Evolutionary conservation across 1,140 invertebrate species (phyloP).

Genomic region (Nasonia giraulti): DNA sequence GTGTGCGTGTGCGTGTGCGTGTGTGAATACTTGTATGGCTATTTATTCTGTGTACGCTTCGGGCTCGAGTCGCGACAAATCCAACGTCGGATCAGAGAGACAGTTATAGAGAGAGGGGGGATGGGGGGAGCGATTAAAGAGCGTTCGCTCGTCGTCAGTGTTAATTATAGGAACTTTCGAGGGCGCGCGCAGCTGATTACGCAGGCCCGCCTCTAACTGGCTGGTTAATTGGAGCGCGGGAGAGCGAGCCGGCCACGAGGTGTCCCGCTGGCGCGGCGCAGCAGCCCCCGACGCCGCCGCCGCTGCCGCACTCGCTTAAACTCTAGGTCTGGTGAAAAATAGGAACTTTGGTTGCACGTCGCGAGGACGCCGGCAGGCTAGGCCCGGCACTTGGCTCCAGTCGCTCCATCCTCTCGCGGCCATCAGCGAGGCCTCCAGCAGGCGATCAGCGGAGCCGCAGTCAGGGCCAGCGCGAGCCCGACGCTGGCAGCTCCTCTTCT

Average conservation of each 20-base stretch:
- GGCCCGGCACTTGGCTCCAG: constrained; percentile 22
- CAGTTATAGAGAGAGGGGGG: too few species aligned
- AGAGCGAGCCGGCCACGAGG: not conserved
- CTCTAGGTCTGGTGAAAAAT: constrained; percentile 68
- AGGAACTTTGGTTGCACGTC: constrained; percentile 73
- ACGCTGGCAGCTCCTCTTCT: not conserved
- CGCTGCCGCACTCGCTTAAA: constrained; percentile 37
- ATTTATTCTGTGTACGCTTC: too few species aligned
- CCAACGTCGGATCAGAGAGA: too few species aligned
- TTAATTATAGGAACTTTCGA: constrained; percentile 70
- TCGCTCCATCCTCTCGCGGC: not conserved
- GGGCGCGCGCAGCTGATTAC: constrained; percentile 73
- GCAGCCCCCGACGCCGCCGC: not conserved
- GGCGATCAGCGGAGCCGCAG: not conserved
- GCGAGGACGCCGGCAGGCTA: not conserved
- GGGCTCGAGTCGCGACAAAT: too few species aligned
- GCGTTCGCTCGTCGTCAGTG: not conserved
- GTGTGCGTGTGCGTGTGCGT: too few species aligned
- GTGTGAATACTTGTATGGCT: too few species aligned
- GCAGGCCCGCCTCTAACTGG: constrained; percentile 72
- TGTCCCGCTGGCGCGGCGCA: not conserved
- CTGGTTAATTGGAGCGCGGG: constrained; percentile 66
- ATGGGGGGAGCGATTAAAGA: not conserved
- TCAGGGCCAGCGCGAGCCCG: not conserved
- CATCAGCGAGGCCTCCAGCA: constrained; percentile 1